Evolutionary conservation across 2,113 vertebrate genomes (phyloP), one percentile per base, ranked within the genome.

Genomic region (Bufo gargarizans): DNA sequence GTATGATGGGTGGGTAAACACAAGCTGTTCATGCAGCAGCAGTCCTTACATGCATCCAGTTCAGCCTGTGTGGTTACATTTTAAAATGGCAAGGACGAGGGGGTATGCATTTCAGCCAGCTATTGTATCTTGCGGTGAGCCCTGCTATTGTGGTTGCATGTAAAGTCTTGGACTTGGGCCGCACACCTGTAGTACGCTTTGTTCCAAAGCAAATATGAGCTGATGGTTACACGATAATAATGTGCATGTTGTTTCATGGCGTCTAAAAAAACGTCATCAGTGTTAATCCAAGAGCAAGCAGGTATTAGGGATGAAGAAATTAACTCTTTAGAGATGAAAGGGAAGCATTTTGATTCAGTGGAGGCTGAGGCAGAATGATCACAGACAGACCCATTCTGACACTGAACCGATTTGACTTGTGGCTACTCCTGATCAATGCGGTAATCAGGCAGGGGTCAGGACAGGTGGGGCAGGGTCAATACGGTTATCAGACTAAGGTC

Each of bases 201-300:
- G 67, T 63, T 82, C 67, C 55, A 76, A 65, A 83, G 67, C 80
- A 83, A 88, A 83, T 53, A 88, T 33, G 19, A 20, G 63, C 69
- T 74, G 63, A 82, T 74, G 47, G 77, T 47, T 71, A 45, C 17
- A 56, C 47, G 65, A 82, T 87, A 87, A 71, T 45, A 71, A 22
- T 33, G 43, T 49, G 67, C 86, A 76, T 17, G 85, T 80, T 80
- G 20, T 20, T 55, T 72, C 56, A 85, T 47, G 55, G 59, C 17
- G 82, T 16, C 47, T 22, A 50, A 55, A 71, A 80, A 71, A 22
- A 19, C 81, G 4, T 67, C 61, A 14, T 49, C 58, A 45, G 43
- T 50, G 63, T 50, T 65, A 82, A 82, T 82, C 81, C 81, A 4
- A 83, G 20, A 53, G 82, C 47, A 50, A 33, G 53, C 49, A 53